phyloP scores from a whole-genome alignment of 2,797 vertebrate genomes.

The Sparus aurata region DNA sequence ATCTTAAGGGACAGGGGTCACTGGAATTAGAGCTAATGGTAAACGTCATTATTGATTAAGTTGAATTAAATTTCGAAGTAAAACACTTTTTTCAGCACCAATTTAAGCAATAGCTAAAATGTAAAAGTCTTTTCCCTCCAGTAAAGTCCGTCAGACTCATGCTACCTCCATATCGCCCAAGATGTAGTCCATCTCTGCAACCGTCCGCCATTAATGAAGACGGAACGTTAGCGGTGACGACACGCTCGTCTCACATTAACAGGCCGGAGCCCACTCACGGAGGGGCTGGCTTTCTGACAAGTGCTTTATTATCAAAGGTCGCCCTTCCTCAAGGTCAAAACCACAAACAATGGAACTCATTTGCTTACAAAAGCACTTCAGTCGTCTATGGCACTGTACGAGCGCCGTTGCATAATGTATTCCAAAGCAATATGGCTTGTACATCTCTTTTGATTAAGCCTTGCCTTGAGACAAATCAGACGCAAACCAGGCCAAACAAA shows the following conservation, averaged over 20 bases:
- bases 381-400: slow-evolving; percentile 43
- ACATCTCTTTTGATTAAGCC: slow-evolving; percentile 75
- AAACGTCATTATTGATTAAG: not conserved
- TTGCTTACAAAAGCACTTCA: slow-evolving; percentile 72
- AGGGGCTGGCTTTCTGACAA: slow-evolving; percentile 62
- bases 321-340: slow-evolving; percentile 70
- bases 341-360: slow-evolving; percentile 69
- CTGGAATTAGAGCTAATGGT: not conserved
- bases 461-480: slow-evolving; percentile 56
- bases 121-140: not conserved
- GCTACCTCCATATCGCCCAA: slow-evolving; percentile 1
- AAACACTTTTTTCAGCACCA: not conserved
- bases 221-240: slow-evolving; percentile 41
- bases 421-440: slow-evolving; percentile 54
- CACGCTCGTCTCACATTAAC: slow-evolving; percentile 48
- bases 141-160: slow-evolving; percentile 1
- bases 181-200: slow-evolving; percentile 18
- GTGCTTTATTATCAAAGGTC: slow-evolving; percentile 64
- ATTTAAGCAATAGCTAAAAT: not conserved
- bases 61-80: not conserved
- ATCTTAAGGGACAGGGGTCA: not conserved
- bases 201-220: slow-evolving; percentile 63
- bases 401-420: slow-evolving; percentile 56
- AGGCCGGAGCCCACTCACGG: slow-evolving; percentile 37
- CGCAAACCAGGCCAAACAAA: slow-evolving; percentile 71